Evolutionary conservation across 2,113 vertebrate genomes (phyloP).

Genomic region (Antechinus stuartii): DNA sequence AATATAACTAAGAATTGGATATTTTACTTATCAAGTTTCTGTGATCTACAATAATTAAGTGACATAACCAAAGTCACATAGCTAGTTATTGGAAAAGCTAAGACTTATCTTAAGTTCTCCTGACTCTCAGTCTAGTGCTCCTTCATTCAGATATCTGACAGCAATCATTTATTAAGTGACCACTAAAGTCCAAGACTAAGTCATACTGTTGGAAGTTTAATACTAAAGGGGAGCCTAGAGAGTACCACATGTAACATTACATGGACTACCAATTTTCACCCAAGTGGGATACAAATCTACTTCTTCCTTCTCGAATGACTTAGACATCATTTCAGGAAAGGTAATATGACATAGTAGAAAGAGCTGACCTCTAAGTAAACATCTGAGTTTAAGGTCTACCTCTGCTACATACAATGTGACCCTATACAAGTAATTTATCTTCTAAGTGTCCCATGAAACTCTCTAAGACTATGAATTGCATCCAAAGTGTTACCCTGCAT

Average conservation of each 20-base stretch:
- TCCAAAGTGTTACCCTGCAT: neutral
- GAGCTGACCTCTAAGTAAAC: neutral
- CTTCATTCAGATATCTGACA: neutral
- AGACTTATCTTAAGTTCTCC: neutral
- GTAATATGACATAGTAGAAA: neutral
- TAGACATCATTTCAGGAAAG: neutral
- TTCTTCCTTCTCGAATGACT: neutral
- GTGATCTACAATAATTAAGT: neutral
- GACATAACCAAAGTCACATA: neutral
- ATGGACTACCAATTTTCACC: slow-evolving; percentile 9
- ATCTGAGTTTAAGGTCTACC: neutral
- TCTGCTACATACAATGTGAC: neutral
- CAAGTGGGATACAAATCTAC: slow-evolving; percentile 15
- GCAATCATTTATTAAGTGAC: neutral
- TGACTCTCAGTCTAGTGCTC: neutral
- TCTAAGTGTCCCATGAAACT: neutral
- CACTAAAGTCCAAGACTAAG: neutral
- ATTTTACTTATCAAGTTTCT: neutral
- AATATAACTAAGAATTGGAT: neutral
- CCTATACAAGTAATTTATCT: neutral
- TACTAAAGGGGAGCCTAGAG: neutral
- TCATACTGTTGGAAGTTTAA: neutral
- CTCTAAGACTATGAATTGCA: neutral
- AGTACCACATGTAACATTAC: neutral
- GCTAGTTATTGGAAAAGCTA: neutral